Evolutionary conservation across 2,888 invertebrate species (phyloP), one percentile per base, ranked within the genome.

Genomic region (Rotaria magnacalcarata): DNA sequence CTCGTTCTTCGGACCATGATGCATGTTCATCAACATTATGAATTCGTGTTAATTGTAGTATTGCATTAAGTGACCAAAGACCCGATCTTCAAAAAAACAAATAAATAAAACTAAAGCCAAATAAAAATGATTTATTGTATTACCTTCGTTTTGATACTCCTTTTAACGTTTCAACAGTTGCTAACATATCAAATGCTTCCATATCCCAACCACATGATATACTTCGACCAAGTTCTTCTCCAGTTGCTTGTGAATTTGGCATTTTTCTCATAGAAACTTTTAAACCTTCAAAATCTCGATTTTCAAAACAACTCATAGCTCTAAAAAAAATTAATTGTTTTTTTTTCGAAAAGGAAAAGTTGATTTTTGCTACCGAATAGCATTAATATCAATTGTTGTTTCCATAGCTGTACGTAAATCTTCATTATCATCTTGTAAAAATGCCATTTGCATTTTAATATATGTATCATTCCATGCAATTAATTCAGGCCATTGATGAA

Each of bases 41-140:
- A 19, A 90, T 87, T 86, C 89, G 89, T 85, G 90, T 80, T 80
- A 80, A 80, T n/a, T 80, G 80, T 4, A 80, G 47, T 11, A 80
- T 24, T 24, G 80, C 24, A 80, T 80, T 80, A 4, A 80, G 34
- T 80, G 80, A 80, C 43, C 43, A 80, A 43, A 80, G 80, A 43
- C 80, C 80, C 4, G 80, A 80, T 47, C 80, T 74, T 41, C 19
- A 10, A 27, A 74, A n/a, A n/a, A n/a, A n/a, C n/a, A n/a, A n/a
- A n/a, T n/a, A n/a, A n/a, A n/a, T n/a, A n/a, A n/a, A n/a, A n/a
- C n/a, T n/a, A n/a, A n/a, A n/a, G n/a, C n/a, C n/a, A n/a, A n/a
- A n/a, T n/a, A n/a, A n/a, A n/a, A n/a, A n/a, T n/a, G n/a, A n/a
- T n/a, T n/a, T n/a, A n/a, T n/a, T n/a, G n/a, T 11, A 11, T 60